A percentile compares a stretch with the other conserved stretches of the same genome.
Conservation (phyloP, 1,140 invertebrate genomes). For the Lutraria rhynchaena region DNA sequence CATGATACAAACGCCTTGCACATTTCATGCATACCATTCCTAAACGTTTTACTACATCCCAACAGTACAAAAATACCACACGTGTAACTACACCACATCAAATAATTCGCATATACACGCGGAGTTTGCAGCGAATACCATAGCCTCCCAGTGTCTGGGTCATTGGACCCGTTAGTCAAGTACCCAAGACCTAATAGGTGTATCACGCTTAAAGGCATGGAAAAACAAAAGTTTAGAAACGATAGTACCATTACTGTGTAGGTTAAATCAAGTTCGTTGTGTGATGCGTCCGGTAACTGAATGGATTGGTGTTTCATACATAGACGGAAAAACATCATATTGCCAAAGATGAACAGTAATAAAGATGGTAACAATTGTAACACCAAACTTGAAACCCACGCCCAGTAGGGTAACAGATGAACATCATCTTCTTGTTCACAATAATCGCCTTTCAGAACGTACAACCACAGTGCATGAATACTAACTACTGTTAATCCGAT, state of each 20-base stretch:
- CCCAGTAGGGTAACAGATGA: constrained; percentile 9
- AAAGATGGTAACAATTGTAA: constrained; percentile 18
- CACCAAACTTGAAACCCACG: constrained; percentile 2
- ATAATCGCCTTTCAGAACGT: constrained; percentile 57
- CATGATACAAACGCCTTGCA: background rate
- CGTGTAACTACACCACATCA: constrained; percentile 8
- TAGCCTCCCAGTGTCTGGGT: background rate
- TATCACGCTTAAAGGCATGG: constrained; percentile 7
- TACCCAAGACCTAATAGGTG: background rate
- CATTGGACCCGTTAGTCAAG: background rate
- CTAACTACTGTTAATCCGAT: constrained; percentile 68
- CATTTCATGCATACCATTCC: background rate
- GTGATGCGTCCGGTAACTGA: constrained; percentile 7
- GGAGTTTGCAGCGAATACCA: background rate
- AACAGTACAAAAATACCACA: constrained; percentile 17
- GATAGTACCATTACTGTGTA: constrained; percentile 12
- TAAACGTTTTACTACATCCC: background rate
- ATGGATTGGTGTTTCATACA: constrained; percentile 20
- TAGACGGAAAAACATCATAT: constrained; percentile 21
- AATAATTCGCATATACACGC: background rate
- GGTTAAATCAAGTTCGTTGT: constrained; percentile 26
- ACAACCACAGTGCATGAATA: constrained; percentile 76
- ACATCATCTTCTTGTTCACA: constrained; percentile 8
- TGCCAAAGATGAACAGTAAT: constrained; percentile 17
- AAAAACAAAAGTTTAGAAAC: background rate